Conservation (phyloP, 2,797 vertebrate species). For the Rhabdomys pumilio region DNA sequence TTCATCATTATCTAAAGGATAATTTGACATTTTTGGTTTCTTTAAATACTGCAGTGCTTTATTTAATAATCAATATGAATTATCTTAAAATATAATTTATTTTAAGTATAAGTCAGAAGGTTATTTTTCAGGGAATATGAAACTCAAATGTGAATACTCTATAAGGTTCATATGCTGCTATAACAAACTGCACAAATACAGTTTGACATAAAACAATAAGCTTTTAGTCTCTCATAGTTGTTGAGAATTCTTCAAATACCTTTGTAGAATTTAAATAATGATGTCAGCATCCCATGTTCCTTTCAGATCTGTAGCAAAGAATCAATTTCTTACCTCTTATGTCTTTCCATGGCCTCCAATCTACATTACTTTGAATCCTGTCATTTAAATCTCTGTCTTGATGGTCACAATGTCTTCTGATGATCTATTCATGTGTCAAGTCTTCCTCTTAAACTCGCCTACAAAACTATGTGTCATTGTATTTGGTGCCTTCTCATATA, state of each 20-base stretch:
- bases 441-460: not conserved
- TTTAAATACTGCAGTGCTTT: slow-evolving; percentile 68
- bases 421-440: not conserved
- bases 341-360: not conserved
- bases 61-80: slow-evolving; percentile 57
- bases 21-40: slow-evolving; percentile 36
- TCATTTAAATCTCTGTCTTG: slow-evolving; percentile 15
- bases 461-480: not conserved
- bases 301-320: not conserved
- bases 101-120: slow-evolving; percentile 59
- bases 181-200: slow-evolving; percentile 24
- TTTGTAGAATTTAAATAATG: not conserved
- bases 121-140: slow-evolving; percentile 52
- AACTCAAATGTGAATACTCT: slow-evolving; percentile 31
- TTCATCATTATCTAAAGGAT: slow-evolving; percentile 55
- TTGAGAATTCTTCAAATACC: slow-evolving; percentile 17
- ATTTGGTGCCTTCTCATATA: slow-evolving; percentile 4
- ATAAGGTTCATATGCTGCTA: slow-evolving; percentile 23
- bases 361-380: not conserved
- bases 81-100: slow-evolving; percentile 61
- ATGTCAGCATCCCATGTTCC: not conserved
- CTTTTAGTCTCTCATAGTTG: slow-evolving; percentile 9
- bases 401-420: not conserved
- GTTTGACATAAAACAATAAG: slow-evolving; percentile 12
- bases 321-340: not conserved